Conservation (phyloP, 2,797 vertebrate species). For the Pampus argenteus region DNA sequence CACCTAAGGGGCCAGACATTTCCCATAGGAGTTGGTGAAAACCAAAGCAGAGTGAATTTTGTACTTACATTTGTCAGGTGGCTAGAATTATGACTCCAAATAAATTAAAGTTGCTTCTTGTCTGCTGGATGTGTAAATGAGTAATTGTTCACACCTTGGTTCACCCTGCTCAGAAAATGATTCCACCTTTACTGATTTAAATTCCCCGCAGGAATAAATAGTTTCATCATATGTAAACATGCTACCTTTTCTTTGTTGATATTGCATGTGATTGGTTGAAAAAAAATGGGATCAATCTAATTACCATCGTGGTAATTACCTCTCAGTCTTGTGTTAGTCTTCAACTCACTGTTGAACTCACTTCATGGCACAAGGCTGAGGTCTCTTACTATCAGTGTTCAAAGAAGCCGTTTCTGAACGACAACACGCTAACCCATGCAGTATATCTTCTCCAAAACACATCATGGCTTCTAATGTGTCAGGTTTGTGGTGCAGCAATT, state of each 20-base stretch:
- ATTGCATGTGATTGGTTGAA: constrained; percentile 43
- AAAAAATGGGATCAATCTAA: constrained; percentile 45
- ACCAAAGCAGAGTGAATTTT: no score
- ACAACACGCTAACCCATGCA: constrained; percentile 68
- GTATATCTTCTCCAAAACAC: constrained; percentile 77
- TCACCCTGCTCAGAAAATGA: constrained; percentile 2
- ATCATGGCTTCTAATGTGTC: constrained; percentile 79
- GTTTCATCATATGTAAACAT: constrained; percentile 24
- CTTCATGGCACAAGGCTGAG: constrained; percentile 55
- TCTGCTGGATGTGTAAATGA: no score
- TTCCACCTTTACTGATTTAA: neutral
- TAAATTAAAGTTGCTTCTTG: no score
- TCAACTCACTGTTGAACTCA: constrained; percentile 38
- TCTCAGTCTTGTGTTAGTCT: constrained; percentile 32
- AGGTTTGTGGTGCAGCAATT: constrained; percentile 79
- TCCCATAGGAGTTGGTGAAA: no score
- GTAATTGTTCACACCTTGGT: neutral
- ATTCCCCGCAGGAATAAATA: constrained; percentile 1
- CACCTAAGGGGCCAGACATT: no score
- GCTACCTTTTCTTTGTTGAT: constrained; percentile 36
- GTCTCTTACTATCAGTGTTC: constrained; percentile 67
- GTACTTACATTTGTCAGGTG: no score
- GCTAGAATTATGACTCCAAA: no score
- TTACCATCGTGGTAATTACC: constrained; percentile 58
- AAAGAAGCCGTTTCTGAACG: constrained; percentile 65